phyloP scores from a whole-genome alignment of 2,797 vertebrate genomes.

The Etheostoma nigrum region DNA sequence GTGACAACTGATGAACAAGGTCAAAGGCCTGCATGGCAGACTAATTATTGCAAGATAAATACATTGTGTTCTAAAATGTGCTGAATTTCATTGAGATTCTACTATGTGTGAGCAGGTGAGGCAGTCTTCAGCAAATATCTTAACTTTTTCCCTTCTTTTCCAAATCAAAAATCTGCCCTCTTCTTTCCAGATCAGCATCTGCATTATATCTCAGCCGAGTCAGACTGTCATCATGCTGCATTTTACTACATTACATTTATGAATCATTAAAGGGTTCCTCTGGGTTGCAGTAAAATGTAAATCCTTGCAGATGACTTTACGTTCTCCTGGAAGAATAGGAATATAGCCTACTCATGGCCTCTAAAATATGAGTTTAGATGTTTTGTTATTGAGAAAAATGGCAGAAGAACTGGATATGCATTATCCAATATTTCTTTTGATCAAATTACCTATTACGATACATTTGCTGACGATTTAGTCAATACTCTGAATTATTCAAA shows the following conservation, averaged over 20 bases:
- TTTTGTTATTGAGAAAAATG: not conserved
- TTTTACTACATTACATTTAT: slow-evolving; percentile 17
- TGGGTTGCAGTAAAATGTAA: slow-evolving; percentile 8
- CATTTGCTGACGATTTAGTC: slow-evolving; percentile 1
- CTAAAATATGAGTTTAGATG: not conserved
- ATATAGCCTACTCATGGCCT: not conserved
- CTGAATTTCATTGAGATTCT: not conserved
- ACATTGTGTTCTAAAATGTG: not conserved
- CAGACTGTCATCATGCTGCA: slow-evolving; percentile 29
- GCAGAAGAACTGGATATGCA: not conserved
- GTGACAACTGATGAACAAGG: slow-evolving; percentile 44
- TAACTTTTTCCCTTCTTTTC: not conserved
- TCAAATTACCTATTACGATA: slow-evolving; percentile 9
- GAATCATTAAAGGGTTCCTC: slow-evolving; percentile 25
- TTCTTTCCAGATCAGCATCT: slow-evolving; percentile 14
- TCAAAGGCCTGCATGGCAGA: slow-evolving; percentile 26
- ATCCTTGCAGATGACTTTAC: slow-evolving; percentile 15
- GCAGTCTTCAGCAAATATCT: not conserved
- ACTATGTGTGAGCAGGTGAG: not conserved
- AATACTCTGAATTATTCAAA: not conserved
- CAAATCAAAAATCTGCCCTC: slow-evolving; percentile 2
- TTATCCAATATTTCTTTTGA: slow-evolving; percentile 5
- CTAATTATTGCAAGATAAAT: slow-evolving; percentile 19
- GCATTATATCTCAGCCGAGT: slow-evolving; percentile 10
- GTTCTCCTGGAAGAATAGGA: slow-evolving; percentile 6